Evolutionary conservation across 2,113 vertebrate genomes (phyloP).

Genomic region (Bothrops jararaca): DNA sequence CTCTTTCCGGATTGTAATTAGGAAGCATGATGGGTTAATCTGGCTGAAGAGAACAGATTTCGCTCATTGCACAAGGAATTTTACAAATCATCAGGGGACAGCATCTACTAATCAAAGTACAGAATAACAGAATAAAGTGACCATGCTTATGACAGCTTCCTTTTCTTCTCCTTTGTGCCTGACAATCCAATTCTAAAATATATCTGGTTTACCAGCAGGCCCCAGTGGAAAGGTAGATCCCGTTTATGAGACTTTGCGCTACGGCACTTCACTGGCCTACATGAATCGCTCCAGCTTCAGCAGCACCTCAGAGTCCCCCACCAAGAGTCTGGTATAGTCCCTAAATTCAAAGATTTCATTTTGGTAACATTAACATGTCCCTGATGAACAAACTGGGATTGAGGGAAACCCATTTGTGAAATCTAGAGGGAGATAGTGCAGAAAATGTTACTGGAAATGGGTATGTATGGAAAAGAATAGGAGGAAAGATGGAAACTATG

Average conservation of each 20-base stretch:
- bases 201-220: constrained; percentile 35
- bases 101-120: neutral
- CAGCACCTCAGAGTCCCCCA: constrained; percentile 88
- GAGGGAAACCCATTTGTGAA: neutral
- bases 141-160: neutral
- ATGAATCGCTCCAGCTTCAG: constrained; percentile 87
- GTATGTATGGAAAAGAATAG: neutral
- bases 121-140: neutral
- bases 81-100: neutral
- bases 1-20: neutral
- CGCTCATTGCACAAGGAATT: neutral
- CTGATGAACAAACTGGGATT: neutral
- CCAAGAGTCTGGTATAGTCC: constrained; percentile 78
- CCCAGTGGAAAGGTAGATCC: constrained; percentile 79
- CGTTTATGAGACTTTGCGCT: constrained; percentile 85
- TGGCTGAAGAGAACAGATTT: neutral
- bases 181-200: neutral
- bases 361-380: neutral
- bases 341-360: neutral
- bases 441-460: neutral
- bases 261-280: constrained; percentile 86
- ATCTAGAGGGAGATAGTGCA: neutral
- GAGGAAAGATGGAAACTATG: neutral
- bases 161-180: neutral
- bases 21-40: neutral